A percentile compares a stretch with the other conserved stretches of the same genome.
Evolutionary conservation across 2,113 vertebrate genomes (phyloP).

Genomic region (Mustelus asterias): DNA sequence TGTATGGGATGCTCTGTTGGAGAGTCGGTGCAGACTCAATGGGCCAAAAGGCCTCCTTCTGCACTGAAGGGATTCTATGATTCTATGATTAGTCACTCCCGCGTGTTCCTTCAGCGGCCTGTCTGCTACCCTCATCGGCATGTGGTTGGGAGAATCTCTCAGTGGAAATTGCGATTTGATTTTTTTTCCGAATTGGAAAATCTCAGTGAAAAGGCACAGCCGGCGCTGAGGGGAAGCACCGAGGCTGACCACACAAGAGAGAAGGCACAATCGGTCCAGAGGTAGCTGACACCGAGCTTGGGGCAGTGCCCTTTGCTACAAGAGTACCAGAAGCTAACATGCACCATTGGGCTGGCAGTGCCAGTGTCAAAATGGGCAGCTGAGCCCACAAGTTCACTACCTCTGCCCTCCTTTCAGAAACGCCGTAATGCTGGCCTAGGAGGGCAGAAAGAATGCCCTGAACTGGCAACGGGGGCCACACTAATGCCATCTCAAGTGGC

Average conservation of each 20-base stretch:
- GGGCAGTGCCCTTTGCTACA: neutral
- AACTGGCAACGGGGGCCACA: neutral
- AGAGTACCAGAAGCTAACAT: neutral
- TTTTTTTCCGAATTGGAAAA: neutral
- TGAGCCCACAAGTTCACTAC: neutral
- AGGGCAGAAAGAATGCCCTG: neutral
- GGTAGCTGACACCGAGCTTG: neutral
- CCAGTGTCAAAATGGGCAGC: neutral
- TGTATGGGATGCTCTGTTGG: too few species aligned
- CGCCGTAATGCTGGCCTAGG: neutral
- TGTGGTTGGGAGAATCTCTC: too few species aligned
- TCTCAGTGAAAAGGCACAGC: neutral
- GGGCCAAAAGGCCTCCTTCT: too few species aligned
- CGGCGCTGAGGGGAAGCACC: too few species aligned
- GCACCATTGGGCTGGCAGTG: neutral
- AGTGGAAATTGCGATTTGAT: neutral
- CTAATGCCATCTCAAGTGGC: neutral
- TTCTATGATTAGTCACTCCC: too few species aligned
- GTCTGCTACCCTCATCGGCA: too few species aligned
- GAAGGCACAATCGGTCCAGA: neutral
- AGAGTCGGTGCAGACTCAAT: too few species aligned
- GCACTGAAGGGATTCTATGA: too few species aligned
- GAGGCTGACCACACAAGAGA: neutral
- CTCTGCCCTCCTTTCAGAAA: neutral
- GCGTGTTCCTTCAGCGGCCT: too few species aligned